Base-by-base conservation (phyloP, 2,113 vertebrate genomes). In the Antechinus stuartii region DNA sequence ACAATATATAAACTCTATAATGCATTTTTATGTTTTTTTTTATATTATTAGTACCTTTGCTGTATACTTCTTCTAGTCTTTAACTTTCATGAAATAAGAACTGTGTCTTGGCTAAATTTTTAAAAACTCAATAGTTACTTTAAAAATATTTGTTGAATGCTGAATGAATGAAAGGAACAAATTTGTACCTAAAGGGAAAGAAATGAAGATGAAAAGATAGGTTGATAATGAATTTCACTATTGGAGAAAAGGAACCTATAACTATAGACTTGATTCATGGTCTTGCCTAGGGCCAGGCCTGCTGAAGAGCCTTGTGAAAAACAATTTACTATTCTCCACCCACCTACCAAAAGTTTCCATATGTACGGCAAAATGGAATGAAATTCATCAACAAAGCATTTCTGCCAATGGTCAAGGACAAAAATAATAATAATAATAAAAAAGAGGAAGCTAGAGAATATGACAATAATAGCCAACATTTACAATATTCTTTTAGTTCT, bases 381-480 rank as follows among this genome's bases (percentile, higher is more conserved):
- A 54, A 47, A 9, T 56, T 95, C 26, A 56, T 94, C 92, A 90
- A 42, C 9, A 76, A 3, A 84, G 11, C 6, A 90, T 92, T 94
- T 42, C 91, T 93, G 57, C 54, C 50, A 91, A 52, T 4, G 30
- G 47, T 27, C 56, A 93, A 90, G n/a, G 23, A 56, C 68, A 95
- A 57, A 92, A 94, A 56, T 93, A 84, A 42, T 57, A 7, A 61
- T 93, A 84, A 42, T 54, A 7, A 84, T 49, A 93, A 89, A 91
- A 27, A 10, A 94, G 23, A 93, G 47, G 8, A 92, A 94, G 42
- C 47, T 42, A n/a, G 61, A 12, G 35, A 76, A 19, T 4, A 76
- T 76, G 14, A n/a, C 61, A 76, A n/a, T 19, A 76, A 76, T 22
- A 84, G 68, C 19, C 68, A 23, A 22, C 19, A 42, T 16, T 84